Base-by-base conservation (phyloP, 2,888 invertebrate species). In the Aphodius granarius region DNA sequence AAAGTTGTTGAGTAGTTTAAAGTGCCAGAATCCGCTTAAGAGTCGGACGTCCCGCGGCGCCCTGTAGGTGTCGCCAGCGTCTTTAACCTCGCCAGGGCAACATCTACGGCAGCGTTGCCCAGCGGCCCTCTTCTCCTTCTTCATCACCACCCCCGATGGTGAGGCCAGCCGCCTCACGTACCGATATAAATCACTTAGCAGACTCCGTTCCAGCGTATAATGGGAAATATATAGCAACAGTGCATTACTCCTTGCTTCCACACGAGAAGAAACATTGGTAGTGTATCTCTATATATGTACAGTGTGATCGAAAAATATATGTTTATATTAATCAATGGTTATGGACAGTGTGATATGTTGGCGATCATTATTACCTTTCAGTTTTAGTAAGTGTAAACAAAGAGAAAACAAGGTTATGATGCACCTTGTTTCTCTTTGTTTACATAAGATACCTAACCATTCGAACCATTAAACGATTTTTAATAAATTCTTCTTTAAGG, bases 161-260 rank as follows among this genome's bases (percentile, higher is more conserved):
- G 43, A 43, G 43, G 43, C 43, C 43, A 43, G 43, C 43, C 43
- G 43, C 43, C 43, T 63, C 23, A 64, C 72, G 63, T 62, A 64
- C 63, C 71, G 71, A 73, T 71, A 76, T 76, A 76, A 76, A 76
- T 76, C 76, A 76, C 71, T 71, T 73, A 76, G 64, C 73, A 43
- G 43, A 43, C 43, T 43, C 43, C 43, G 71, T 43, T 43, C 43
- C 43, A 76, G 71, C 63, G 76, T 71, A 73, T 73, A 76, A 76
- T 71, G 76, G 71, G 73, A 76, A 76, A 73, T 73, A 73, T 71
- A 18, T 20, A 17, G 66, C 73, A 73, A 66, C 73, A 66, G 73
- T 73, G 66, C 73, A 73, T 73, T 73, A 73, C 73, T 66, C 43
- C 62, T 62, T 72, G 43, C 43, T 43, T 43, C 9, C 43, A 3